Base-by-base conservation (phyloP, 2,888 invertebrate genomes). In the Melinaea marsaeus region DNA sequence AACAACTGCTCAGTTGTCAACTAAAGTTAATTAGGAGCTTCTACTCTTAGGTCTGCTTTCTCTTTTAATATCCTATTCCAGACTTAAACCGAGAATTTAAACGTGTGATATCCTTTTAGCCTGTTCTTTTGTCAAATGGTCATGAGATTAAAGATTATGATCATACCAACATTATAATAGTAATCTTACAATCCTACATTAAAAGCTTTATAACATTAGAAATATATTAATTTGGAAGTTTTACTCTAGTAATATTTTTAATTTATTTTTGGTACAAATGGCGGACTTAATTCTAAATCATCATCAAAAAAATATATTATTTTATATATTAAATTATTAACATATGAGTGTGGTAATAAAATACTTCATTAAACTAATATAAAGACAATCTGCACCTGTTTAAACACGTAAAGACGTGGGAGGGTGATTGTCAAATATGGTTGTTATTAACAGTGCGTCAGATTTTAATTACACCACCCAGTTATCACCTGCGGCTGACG, bases 401-500 rank as follows among this genome's bases (percentile, higher is more conserved):
- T 34, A 54, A 13, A 63, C 33, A 57, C 45, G 34, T 56, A 55
- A 48, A 13, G 61, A 47, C 22, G 58, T 33, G 34, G 47, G 45
- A 57, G 64, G 42, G 71, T 72, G 74, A 73, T 79, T 80, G 81
- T 84, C 87, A 86, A 87, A 87, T 80, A 85, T 79, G 77, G 77
- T 78, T 75, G 81, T 84, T 86, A 89, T 86, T 86, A 88, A 83
- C 86, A 79, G 75, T 70, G 79, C 80, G 85, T 82, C 85, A 85
- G 79, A 83, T 86, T 84, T 81, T 90, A 90, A 90, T 90, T 90
- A 88, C 88, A 82, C 81, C 79, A 81, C 80, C 80, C 82, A 75
- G 83, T 79, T 84, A 87, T 87, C 90, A 90, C 90, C 90, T 90
- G 90, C 85, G 76, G 76, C 85, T 90, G 90, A 89, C 89, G 84